phyloP scores from a whole-genome alignment of 2,888 invertebrate genomes.

The Pediacus dermestoides region DNA sequence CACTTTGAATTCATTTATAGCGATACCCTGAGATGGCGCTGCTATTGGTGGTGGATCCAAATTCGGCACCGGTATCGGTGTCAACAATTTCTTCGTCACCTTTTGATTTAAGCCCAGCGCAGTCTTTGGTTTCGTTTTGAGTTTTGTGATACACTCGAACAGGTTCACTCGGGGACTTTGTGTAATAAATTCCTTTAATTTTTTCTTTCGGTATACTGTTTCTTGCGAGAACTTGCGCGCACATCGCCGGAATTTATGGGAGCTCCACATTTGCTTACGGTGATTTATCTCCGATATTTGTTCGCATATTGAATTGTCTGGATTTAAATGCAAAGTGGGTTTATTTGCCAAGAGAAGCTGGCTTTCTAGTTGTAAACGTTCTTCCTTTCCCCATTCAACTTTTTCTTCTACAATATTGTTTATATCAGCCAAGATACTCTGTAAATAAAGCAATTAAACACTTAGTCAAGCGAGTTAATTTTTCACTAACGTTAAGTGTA shows the following conservation, averaged over 20 bases:
- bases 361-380: constrained; percentile 75
- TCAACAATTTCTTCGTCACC: constrained; percentile 1
- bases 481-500: constrained; percentile 69
- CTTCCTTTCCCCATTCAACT: constrained; percentile 67
- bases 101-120: constrained; percentile 32
- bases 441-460: constrained; percentile 19
- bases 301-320: constrained; percentile 76
- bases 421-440: constrained; percentile 43
- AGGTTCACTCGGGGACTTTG: constrained; percentile 77
- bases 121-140: constrained; percentile 48
- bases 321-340: constrained; percentile 85
- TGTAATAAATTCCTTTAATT: constrained; percentile 79
- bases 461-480: constrained; percentile 5
- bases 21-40: constrained; percentile 51
- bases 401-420: constrained; percentile 45
- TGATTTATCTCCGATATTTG: constrained; percentile 74
- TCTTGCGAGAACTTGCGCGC: constrained; percentile 74
- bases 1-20: constrained; percentile 45
- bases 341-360: constrained; percentile 81
- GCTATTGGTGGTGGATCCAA: constrained; percentile 59
- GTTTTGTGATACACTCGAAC: constrained; percentile 62
- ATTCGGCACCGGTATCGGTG: constrained; percentile 51
- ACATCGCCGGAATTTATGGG: constrained; percentile 68
- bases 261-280: constrained; percentile 69
- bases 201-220: constrained; percentile 81